Percentiles rank a stretch among this genome's conserved stretches.
Evolutionary conservation across 2,888 invertebrate species (phyloP).

Genomic region (Fabriciana adippe): DNA sequence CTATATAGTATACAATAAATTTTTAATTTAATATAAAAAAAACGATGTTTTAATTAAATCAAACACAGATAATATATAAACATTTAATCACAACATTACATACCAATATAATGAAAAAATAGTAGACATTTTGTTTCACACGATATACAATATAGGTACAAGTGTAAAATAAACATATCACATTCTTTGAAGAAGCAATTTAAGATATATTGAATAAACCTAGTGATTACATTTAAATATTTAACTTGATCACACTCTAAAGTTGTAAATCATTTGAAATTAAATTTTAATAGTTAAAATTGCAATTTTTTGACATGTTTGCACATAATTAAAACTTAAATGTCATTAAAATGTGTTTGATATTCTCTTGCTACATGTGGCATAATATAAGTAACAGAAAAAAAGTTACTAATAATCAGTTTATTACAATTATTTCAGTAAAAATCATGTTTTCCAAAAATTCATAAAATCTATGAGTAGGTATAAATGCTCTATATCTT

Average conservation of each 20-base stretch:
- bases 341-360: too few relatives aligned
- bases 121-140: slow-evolving; percentile 30
- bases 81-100: slow-evolving; percentile 35
- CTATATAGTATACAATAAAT: slow-evolving; percentile 37
- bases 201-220: slow-evolving; percentile 2
- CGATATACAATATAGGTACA: slow-evolving; percentile 20
- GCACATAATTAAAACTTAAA: too few relatives aligned
- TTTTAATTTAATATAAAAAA: slow-evolving; percentile 18
- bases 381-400: too few relatives aligned
- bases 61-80: slow-evolving; percentile 26
- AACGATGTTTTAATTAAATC: slow-evolving; percentile 11
- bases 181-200: slow-evolving; percentile 26
- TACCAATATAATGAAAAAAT: slow-evolving; percentile 34
- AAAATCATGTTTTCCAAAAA: too few relatives aligned
- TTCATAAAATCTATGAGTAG: too few relatives aligned
- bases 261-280: neutral
- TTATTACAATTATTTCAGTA: neutral
- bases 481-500: too few relatives aligned
- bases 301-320: too few relatives aligned
- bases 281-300: too few relatives aligned
- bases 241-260: neutral
- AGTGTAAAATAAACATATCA: slow-evolving; percentile 28
- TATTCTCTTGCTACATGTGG: too few relatives aligned
- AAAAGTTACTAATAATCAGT: too few relatives aligned
- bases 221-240: slow-evolving; percentile 23